Conservation (phyloP, 1,140 invertebrate genomes). For the Panulirus ornatus region DNA sequence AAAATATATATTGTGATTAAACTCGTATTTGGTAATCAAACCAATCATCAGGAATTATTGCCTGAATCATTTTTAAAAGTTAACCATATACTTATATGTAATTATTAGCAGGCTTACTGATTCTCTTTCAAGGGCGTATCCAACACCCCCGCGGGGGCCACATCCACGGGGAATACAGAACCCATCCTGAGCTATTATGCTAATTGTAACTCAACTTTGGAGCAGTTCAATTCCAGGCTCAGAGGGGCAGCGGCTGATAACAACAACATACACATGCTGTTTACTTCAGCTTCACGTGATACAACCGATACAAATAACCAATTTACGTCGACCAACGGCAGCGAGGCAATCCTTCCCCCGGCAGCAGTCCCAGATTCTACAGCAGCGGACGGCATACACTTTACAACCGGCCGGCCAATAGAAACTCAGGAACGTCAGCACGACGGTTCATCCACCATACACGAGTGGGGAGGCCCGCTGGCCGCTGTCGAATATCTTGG, state of each 20-base stretch:
- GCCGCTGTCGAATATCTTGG: no score
- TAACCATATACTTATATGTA: no score
- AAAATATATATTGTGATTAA: no score
- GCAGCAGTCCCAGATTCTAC: no score
- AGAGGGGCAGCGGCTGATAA: neutral
- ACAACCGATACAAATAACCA: neutral
- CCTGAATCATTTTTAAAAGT: no score
- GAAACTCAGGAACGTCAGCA: constrained; percentile 9
- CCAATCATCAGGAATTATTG: no score
- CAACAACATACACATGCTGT: neutral
- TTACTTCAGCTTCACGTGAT: constrained; percentile 7
- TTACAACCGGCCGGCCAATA: neutral
- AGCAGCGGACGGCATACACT: no score
- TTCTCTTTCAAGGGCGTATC: neutral
- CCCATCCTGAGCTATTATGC: constrained; percentile 5
- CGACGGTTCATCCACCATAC: neutral
- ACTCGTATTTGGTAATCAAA: no score
- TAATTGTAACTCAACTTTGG: constrained; percentile 54
- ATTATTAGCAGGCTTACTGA: neutral
- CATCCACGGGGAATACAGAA: neutral
- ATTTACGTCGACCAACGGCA: no score
- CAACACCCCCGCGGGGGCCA: neutral
- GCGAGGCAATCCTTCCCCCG: no score
- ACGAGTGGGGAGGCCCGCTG: neutral
- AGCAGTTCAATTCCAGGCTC: constrained; percentile 21